phyloP scores from a whole-genome alignment of 2,113 vertebrate genomes.

The Furnarius figulus region DNA sequence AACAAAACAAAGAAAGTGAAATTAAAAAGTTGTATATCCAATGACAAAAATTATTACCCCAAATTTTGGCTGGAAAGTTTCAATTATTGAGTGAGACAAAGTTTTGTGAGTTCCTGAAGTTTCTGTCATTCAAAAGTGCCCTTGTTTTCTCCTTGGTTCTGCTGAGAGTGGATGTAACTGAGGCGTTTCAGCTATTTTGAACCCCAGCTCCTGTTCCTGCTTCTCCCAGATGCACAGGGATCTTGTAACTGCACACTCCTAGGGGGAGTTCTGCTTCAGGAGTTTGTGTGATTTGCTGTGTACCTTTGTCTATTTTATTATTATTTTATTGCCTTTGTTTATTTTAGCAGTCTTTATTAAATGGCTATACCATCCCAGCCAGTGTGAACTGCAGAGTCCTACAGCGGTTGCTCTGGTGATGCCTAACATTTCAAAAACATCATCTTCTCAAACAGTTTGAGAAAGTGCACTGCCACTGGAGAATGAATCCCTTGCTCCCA shows the following conservation, averaged over 20 bases:
- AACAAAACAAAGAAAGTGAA: background rate
- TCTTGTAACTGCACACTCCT: background rate
- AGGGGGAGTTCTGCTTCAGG: background rate
- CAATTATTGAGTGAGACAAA: background rate
- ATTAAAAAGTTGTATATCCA: background rate
- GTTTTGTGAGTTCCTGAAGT: background rate
- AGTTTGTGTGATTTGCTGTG: background rate
- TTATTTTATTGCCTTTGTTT: background rate
- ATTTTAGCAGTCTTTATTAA: background rate
- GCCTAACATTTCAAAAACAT: background rate
- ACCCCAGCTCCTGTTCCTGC: background rate
- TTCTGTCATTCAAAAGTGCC: background rate
- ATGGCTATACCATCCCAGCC: background rate
- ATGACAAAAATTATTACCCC: background rate
- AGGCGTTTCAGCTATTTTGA: background rate
- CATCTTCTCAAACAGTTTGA: background rate
- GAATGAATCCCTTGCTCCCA: background rate
- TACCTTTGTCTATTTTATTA: background rate
- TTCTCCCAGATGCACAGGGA: background rate
- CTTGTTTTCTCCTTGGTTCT: constrained; percentile 5
- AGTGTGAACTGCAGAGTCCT: accelerated
- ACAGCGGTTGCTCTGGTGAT: background rate
- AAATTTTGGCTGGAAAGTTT: background rate
- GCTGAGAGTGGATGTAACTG: background rate
- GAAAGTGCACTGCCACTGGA: background rate